Base-by-base conservation (phyloP, 2,888 invertebrate species). In the Acleris sparsana region DNA sequence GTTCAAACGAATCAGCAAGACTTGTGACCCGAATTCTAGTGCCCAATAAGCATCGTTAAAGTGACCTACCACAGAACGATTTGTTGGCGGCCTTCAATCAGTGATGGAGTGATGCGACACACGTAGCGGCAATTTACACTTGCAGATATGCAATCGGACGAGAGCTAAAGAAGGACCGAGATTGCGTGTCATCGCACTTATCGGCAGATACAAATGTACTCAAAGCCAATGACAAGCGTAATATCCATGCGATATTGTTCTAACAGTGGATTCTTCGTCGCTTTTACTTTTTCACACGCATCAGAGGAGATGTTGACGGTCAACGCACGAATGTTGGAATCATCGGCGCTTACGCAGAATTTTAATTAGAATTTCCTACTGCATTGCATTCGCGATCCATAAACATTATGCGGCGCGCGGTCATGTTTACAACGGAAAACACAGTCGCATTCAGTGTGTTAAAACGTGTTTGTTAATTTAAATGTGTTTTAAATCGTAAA, bases 361-460 rank as follows among this genome's bases (percentile, higher is more conserved):
- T 83, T 81, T 84, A 88, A 92, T 91, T 86, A 82, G 88, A 85
- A 82, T 89, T 89, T 89, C 88, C 89, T 90, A 80, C 85, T 85
- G 83, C 80, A 82, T 71, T 84, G 83, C 84, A 85, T 80, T 82
- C 73, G 83, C 77, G 80, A 88, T 88, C 85, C 87, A 90, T 89
- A 88, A 87, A 90, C 88, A 89, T 88, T 85, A 86, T 84, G 82
- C 85, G 80, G 78, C 79, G 75, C 78, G 77, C 81, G 78, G 81
- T 85, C 88, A 86, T 91, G 91, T 90, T 90, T 84, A 91, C 90
- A 89, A 86, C 87, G 89, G 89, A 88, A 86, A 88, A 89, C 84
- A 82, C 80, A 82, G 75, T 83, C 85, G 83, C 84, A 76, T 70
- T 70, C 76, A 85, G 87, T 85, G 83, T 88, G 79, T 80, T 83